Base-by-base conservation (phyloP, 2,888 invertebrate species). In the Osmoderma eremita region DNA sequence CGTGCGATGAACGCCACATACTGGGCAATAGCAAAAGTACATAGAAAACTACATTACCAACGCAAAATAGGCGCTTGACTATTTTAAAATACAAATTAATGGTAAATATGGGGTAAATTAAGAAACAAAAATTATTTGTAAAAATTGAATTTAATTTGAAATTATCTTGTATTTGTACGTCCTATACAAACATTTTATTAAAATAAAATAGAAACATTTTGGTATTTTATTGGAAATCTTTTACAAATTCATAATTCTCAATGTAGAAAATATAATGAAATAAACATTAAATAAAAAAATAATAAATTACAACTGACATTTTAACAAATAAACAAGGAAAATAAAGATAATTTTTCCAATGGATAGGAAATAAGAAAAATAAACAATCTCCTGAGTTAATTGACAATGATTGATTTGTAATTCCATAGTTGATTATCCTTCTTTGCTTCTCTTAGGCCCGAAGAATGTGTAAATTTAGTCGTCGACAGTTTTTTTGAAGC, bases 201-300 rank as follows among this genome's bases (percentile, higher is more conserved):
- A 30, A 30, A 30, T 30, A 42, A 10, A 42, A 42, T 13, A 42
- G 2, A 41, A 12, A 42, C 10, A 42, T 50, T 24, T 50, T 50
- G 12, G 50, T 20, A 42, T 58, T 58, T 58, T 41, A 58, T 58
- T 58, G 42, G 42, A 58, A 41, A 17, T 15, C 42, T 13, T 58
- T 58, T 58, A 58, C 56, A 58, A 58, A 58, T 42, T 45, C 56
- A 8, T 58, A 58, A 58, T 42, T 58, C 41, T 58, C 42, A 58
- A 41, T 58, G 41, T 58, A 58, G 45, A 58, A 58, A 42, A 58
- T 42, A 42, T 58, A 58, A 58, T 58, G 56, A 42, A 58, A 41
- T 58, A 58, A 42, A 42, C 56, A 58, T 58, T 58, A 58, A 58
- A 58, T 58, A 58, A 36, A 54, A 58, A 56, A 58, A 58, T 56